These are phyloP conservation scores for Callorhinus ursinus DNA, from an alignment of 2,113 vertebrate species.

Conservation along the genomic window DNA sequence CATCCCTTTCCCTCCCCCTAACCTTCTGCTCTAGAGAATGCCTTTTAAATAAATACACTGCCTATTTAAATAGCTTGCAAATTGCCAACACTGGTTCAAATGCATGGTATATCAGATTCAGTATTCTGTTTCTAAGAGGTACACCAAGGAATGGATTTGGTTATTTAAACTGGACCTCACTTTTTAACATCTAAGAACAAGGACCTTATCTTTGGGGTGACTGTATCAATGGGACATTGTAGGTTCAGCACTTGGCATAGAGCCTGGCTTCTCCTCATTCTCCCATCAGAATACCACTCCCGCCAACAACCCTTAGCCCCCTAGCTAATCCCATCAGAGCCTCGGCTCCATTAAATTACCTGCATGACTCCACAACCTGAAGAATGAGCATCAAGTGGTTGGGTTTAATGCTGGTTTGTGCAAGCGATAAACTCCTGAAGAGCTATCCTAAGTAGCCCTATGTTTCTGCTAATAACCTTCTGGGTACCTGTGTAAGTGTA, in stretches of 20 bases:
- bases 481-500: neutral
- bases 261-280: conserved; percentile 14
- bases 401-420: neutral
- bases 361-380: neutral
- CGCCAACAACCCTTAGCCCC: neutral
- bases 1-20: neutral
- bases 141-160: neutral
- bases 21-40: neutral
- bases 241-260: neutral
- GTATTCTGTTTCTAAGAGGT: conserved; percentile 48
- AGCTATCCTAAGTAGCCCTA: neutral
- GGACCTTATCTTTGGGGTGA: neutral
- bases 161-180: neutral
- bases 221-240: neutral
- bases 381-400: neutral
- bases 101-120: conserved; percentile 38
- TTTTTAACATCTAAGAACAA: conserved; percentile 52
- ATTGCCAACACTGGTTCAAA: neutral
- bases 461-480: neutral
- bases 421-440: neutral
- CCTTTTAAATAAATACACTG: neutral
- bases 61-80: neutral
- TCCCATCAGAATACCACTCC: neutral
- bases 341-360: neutral
- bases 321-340: neutral